Evolutionary conservation across 1,140 invertebrate species (phyloP).

Genomic region (Pomacea maculata): DNA sequence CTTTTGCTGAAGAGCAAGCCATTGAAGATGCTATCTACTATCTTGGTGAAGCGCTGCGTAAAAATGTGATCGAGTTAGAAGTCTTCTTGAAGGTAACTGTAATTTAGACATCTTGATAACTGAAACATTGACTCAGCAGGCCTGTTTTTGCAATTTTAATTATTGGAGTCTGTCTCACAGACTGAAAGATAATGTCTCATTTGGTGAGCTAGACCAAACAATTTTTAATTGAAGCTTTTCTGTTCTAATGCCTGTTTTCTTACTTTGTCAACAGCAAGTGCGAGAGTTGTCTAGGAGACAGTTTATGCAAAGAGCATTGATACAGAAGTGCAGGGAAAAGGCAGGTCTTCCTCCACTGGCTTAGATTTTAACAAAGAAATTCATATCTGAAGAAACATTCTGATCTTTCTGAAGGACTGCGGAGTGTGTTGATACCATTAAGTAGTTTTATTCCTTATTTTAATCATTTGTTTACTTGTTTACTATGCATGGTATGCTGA

Average conservation of each 20-base stretch:
- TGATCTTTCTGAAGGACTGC: too few species aligned
- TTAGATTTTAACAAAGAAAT: conserved; percentile 10
- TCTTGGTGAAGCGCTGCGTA: conserved; percentile 93
- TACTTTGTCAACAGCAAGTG: conserved; percentile 76
- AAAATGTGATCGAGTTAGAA: conserved; percentile 93
- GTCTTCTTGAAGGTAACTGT: conserved; percentile 83
- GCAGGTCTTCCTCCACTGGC: conserved; percentile 78
- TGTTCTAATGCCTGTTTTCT: conserved; percentile 8
- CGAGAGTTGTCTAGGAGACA: conserved; percentile 93
- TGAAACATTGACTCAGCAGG: background rate
- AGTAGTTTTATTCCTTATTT: too few species aligned
- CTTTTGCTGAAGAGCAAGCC: conserved; percentile 97
- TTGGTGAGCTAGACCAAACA: background rate
- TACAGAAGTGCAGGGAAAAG: conserved; percentile 96
- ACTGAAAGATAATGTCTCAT: background rate
- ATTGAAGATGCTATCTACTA: conserved; percentile 99
- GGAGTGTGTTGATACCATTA: too few species aligned
- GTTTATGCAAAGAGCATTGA: conserved; percentile 93
- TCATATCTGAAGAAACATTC: too few species aligned
- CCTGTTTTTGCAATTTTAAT: background rate
- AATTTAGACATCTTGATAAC: background rate
- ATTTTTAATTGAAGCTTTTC: background rate
- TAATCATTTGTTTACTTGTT: too few species aligned
- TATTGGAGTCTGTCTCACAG: background rate
- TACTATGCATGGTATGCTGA: too few species aligned